A percentile compares a stretch with the other conserved stretches of the same genome.
Evolutionary conservation across 1,140 invertebrate genomes (phyloP).

Genomic region (Babylonia areolata): DNA sequence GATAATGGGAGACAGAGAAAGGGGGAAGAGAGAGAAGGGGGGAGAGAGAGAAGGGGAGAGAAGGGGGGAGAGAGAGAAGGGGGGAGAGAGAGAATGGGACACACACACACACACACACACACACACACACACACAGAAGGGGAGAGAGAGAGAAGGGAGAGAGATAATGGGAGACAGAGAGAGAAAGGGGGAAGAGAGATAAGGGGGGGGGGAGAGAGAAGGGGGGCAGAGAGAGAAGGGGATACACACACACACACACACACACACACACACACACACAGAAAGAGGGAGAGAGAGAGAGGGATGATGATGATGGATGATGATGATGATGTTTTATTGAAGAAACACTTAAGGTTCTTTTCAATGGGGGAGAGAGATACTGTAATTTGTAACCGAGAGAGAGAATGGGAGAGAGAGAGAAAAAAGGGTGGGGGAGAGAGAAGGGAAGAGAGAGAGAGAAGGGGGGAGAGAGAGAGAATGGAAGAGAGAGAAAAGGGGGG

Average conservation of each 20-base stretch:
- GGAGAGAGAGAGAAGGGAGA: background rate
- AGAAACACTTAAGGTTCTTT: too few relatives aligned
- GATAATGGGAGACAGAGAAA: background rate
- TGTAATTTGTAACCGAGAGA: too few relatives aligned
- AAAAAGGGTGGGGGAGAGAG: too few relatives aligned
- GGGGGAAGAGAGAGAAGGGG: background rate
- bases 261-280: background rate
- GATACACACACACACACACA: background rate
- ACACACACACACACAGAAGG: background rate
- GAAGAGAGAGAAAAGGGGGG: too few relatives aligned
- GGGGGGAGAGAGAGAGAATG: too few relatives aligned
- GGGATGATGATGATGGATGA: too few relatives aligned
- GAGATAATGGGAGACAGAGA: background rate
- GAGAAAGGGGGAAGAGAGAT: background rate
- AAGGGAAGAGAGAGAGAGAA: too few relatives aligned
- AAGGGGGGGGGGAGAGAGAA: background rate
- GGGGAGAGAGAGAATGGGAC: background rate
- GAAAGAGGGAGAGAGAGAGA: too few relatives aligned
- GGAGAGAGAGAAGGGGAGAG: background rate
- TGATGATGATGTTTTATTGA: too few relatives aligned
- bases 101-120: background rate
- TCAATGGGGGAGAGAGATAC: too few relatives aligned
- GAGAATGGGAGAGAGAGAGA: too few relatives aligned
- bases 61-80: background rate
- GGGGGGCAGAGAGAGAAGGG: background rate